phyloP scores from a whole-genome alignment of 2,113 vertebrate genomes.

The Muntiacus reevesi region DNA sequence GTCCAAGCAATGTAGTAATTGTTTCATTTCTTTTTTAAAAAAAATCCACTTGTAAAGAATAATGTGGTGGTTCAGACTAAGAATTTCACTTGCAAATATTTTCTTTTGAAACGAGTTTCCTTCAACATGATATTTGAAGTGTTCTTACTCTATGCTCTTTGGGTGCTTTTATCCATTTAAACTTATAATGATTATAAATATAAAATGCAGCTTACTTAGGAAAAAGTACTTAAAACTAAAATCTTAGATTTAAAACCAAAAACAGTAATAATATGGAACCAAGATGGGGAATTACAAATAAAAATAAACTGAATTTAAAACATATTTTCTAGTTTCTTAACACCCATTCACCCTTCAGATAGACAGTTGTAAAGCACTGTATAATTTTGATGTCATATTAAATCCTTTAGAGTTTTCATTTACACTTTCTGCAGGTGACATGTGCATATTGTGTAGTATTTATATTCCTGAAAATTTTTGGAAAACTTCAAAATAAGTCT shows the following conservation, averaged over 20 bases:
- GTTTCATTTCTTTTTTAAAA: constrained; percentile 24
- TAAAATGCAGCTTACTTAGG: neutral
- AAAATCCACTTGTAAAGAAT: neutral
- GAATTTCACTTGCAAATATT: neutral
- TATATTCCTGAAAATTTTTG: neutral
- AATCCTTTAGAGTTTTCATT: neutral
- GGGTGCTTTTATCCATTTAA: constrained; percentile 10
- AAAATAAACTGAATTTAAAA: neutral
- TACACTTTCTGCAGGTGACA: neutral
- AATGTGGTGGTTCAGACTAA: neutral
- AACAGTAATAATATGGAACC: neutral
- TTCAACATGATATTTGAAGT: neutral
- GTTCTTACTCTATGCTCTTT: neutral
- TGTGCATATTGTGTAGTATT: neutral
- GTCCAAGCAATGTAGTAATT: constrained; percentile 5
- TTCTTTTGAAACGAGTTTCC: neutral
- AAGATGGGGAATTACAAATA: neutral
- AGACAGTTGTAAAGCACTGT: neutral
- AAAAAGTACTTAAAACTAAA: neutral
- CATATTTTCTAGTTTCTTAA: neutral
- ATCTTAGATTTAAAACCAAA: neutral
- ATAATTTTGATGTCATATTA: neutral
- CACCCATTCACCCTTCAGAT: neutral
- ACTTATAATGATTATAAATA: neutral
- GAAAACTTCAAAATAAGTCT: neutral